phyloP scores from a whole-genome alignment of 2,113 vertebrate species.

The Myiozetetes cayanensis region DNA sequence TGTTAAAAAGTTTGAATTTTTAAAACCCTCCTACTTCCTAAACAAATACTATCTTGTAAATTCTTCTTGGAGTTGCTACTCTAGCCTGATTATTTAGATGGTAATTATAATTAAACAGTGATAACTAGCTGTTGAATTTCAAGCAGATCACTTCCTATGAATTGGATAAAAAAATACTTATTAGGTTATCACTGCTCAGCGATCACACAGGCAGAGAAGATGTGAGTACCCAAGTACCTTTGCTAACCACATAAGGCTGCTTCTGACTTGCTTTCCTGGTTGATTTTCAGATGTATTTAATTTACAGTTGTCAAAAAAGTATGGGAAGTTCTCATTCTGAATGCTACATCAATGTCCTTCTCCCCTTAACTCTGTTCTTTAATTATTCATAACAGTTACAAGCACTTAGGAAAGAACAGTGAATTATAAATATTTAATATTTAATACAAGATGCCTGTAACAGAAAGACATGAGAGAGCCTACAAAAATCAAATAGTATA shows the following conservation, averaged over 20 bases:
- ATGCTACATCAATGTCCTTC: neutral
- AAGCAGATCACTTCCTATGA: neutral
- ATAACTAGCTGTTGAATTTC: neutral
- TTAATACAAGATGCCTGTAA: constrained; percentile 27
- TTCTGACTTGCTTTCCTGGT: neutral
- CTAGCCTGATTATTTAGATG: neutral
- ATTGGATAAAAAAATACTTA: neutral
- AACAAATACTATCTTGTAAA: neutral
- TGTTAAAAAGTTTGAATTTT: neutral
- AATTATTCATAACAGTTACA: constrained; percentile 55
- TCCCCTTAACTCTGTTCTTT: constrained; percentile 36
- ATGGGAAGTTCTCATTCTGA: constrained; percentile 1
- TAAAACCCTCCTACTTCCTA: neutral
- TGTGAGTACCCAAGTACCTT: neutral
- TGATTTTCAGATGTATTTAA: constrained; percentile 21
- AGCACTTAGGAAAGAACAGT: constrained; percentile 53
- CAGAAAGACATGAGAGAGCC: neutral
- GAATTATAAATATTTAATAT: constrained; percentile 64
- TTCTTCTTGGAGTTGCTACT: neutral
- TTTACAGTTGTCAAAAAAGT: neutral
- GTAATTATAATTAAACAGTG: neutral
- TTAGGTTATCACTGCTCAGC: neutral
- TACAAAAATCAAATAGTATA: neutral
- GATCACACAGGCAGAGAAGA: neutral
- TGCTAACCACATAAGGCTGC: neutral